These are phyloP conservation scores for Microdon myrmicae DNA, from an alignment of 2,888 invertebrate species.

Conservation along the genomic window DNA sequence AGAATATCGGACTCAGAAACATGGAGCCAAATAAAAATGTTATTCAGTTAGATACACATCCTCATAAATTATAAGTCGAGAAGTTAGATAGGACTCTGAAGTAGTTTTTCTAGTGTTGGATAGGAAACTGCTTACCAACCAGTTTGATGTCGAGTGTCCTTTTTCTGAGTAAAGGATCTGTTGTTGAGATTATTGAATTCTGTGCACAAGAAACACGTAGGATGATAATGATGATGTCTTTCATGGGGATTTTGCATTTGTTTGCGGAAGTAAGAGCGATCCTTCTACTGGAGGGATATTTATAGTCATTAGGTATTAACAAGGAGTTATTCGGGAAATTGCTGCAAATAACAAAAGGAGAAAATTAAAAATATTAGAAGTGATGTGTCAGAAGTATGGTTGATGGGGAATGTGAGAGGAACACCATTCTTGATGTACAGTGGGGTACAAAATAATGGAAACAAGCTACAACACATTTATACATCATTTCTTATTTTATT, in stretches of 20 bases:
- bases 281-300: slow-evolving; percentile 42
- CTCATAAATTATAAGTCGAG: slow-evolving; percentile 36
- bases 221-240: slow-evolving; percentile 21
- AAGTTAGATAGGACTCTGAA: slow-evolving; percentile 20
- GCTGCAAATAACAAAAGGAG: no score
- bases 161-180: neutral
- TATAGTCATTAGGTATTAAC: slow-evolving; percentile 49
- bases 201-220: neutral
- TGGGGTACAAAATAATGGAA: no score
- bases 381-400: no score
- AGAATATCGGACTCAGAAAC: neutral
- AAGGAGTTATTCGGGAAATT: no score
- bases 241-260: no score
- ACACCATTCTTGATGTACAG: no score
- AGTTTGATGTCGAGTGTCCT: slow-evolving; percentile 19
- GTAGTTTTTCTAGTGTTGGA: slow-evolving; percentile 23
- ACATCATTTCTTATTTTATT: no score
- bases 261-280: slow-evolving; percentile 19
- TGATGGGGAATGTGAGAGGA: no score
- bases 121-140: slow-evolving; percentile 14
- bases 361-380: no score
- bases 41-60: slow-evolving; percentile 31
- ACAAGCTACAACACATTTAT: no score
- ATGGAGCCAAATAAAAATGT: slow-evolving; percentile 34
- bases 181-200: slow-evolving; percentile 14